Percentiles rank a stretch among this genome's conserved stretches.
Evolutionary conservation across 2,888 invertebrate species (phyloP).

Genomic region (Hydraecia micacea): DNA sequence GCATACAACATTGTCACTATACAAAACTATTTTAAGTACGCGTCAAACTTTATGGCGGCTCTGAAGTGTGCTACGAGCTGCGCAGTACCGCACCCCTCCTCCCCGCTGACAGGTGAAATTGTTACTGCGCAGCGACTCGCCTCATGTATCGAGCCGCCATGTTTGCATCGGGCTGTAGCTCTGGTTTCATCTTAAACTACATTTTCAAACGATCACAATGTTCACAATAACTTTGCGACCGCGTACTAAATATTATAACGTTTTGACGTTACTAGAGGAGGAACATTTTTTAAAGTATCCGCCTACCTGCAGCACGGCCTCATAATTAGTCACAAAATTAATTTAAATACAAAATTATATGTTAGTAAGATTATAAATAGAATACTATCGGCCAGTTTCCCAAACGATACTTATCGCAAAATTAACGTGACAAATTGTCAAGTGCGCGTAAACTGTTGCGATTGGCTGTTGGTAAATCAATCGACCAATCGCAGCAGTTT

Average conservation of each 20-base stretch:
- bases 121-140: no score
- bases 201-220: not conserved
- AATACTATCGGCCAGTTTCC: not conserved
- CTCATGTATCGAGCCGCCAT: no score
- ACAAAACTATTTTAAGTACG: not conserved
- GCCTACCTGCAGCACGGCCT: no score
- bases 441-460: not conserved
- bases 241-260: not conserved
- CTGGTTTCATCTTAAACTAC: conserved; percentile 17
- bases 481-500: not conserved
- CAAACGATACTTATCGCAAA: not conserved
- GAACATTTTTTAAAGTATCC: not conserved
- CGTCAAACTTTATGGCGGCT: no score
- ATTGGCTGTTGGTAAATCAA: not conserved
- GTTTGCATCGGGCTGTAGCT: not conserved
- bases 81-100: no score
- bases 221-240: not conserved
- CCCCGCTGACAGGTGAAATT: no score
- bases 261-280: not conserved
- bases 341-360: not conserved
- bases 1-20: not conserved
- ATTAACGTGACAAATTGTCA: no score
- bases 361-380: no score
- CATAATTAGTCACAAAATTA: not conserved
- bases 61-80: no score